Percentiles rank a stretch among this genome's conserved stretches.
phyloP scores from a whole-genome alignment of 2,888 invertebrate genomes.

The Anticlea derivata region DNA sequence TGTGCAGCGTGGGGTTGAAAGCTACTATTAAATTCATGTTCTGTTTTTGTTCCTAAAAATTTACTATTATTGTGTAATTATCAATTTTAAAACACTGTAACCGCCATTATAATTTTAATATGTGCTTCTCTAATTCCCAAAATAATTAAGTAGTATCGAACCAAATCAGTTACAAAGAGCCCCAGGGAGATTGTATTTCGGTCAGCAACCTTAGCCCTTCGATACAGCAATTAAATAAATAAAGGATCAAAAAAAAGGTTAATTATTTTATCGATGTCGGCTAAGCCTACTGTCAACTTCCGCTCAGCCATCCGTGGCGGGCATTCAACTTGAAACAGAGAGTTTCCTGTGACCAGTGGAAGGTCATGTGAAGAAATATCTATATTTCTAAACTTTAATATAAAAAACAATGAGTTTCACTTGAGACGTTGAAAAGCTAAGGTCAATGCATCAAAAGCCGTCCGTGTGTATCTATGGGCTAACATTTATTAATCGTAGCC shows the following conservation, averaged over 20 bases:
- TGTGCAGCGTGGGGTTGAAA: too few relatives aligned
- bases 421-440: neutral
- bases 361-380: conserved; percentile 62
- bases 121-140: conserved; percentile 15
- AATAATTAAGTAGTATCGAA: conserved; percentile 7
- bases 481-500: too few relatives aligned
- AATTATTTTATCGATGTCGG: conserved; percentile 40
- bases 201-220: conserved; percentile 28
- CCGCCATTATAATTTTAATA: conserved; percentile 20
- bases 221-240: conserved; percentile 39
- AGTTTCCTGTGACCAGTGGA: conserved; percentile 55
- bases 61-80: too few relatives aligned
- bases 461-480: too few relatives aligned
- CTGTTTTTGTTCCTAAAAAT: too few relatives aligned
- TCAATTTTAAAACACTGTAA: too few relatives aligned
- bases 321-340: conserved; percentile 54
- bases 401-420: conserved; percentile 37
- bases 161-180: conserved; percentile 15
- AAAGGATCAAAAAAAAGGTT: conserved; percentile 34
- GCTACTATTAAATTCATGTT: too few relatives aligned
- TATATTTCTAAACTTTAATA: conserved; percentile 46
- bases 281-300: conserved; percentile 36
- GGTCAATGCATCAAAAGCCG: neutral
- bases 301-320: conserved; percentile 46
- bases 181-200: conserved; percentile 6